These are phyloP conservation scores for Eueides isabella DNA, from an alignment of 1,140 invertebrate genomes.

Conservation along the genomic window DNA sequence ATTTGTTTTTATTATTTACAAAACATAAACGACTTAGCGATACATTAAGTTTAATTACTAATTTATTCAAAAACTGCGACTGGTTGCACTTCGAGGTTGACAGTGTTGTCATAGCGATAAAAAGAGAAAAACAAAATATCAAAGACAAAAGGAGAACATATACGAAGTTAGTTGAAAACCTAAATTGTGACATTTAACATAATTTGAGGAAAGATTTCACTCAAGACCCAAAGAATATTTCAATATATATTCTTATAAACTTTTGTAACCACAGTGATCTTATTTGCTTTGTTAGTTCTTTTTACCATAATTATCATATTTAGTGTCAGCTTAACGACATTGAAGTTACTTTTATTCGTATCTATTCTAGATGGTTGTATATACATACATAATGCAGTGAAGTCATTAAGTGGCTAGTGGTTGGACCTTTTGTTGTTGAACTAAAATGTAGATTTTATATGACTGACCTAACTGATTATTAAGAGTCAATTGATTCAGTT, in stretches of 20 bases:
- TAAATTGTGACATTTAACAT: conserved; percentile 10
- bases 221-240: neutral
- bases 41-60: too few species aligned
- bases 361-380: conserved; percentile 22
- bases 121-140: neutral
- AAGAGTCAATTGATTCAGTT: neutral
- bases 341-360: neutral
- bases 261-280: neutral
- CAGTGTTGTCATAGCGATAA: neutral
- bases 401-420: conserved; percentile 32
- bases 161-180: neutral
- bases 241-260: neutral
- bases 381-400: conserved; percentile 23
- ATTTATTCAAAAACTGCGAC: too few species aligned
- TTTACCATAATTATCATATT: neutral
- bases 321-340: neutral
- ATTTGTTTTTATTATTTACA: too few species aligned
- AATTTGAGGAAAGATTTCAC: conserved; percentile 1
- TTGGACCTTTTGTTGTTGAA: conserved; percentile 35
- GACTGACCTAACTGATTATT: conserved; percentile 15
- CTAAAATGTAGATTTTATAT: conserved; percentile 14
- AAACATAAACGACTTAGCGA: too few species aligned
- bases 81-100: too few species aligned
- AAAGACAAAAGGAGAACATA: neutral
- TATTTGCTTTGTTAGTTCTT: neutral